These are phyloP conservation scores for Lordiphosa collinella DNA, from an alignment of 1,140 invertebrate species.

Conservation along the genomic window DNA sequence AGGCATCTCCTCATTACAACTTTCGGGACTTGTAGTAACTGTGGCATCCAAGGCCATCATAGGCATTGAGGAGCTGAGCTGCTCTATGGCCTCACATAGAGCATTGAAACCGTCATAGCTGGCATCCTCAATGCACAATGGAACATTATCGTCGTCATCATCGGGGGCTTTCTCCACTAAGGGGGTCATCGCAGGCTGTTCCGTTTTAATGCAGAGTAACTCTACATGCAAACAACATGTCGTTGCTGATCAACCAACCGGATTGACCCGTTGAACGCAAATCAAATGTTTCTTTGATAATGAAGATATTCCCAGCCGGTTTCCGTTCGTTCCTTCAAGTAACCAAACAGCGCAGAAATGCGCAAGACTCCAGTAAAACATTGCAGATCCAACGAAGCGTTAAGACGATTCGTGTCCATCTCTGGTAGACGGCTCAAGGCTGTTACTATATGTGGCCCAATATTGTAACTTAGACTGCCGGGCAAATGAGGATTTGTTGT, in stretches of 20 bases:
- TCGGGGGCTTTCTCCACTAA: too few species aligned
- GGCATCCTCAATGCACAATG: background rate
- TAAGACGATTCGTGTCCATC: background rate
- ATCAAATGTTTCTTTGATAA: too few species aligned
- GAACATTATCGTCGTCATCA: too few species aligned
- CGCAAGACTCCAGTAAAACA: background rate
- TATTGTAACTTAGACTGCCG: constrained; percentile 15
- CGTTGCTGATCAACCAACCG: constrained; percentile 38
- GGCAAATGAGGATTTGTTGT: too few species aligned
- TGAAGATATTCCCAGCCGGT: background rate
- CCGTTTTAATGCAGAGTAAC: too few species aligned
- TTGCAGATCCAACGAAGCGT: background rate
- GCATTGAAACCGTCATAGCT: too few species aligned
- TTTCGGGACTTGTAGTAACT: background rate
- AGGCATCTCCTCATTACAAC: background rate
- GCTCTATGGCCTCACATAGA: constrained; percentile 5
- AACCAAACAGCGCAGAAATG: constrained; percentile 19
- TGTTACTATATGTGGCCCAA: too few species aligned
- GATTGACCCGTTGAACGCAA: too few species aligned
- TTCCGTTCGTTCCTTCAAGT: background rate
- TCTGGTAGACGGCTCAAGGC: too few species aligned
- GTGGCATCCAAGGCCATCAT: constrained; percentile 10
- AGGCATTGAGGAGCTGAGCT: constrained; percentile 8
- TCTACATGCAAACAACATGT: constrained; percentile 22
- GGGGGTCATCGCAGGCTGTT: too few species aligned